A percentile compares a stretch with the other conserved stretches of the same genome.
Conservation (phyloP, 2,113 vertebrate species). For the Pangasianodon hypophthalmus region DNA sequence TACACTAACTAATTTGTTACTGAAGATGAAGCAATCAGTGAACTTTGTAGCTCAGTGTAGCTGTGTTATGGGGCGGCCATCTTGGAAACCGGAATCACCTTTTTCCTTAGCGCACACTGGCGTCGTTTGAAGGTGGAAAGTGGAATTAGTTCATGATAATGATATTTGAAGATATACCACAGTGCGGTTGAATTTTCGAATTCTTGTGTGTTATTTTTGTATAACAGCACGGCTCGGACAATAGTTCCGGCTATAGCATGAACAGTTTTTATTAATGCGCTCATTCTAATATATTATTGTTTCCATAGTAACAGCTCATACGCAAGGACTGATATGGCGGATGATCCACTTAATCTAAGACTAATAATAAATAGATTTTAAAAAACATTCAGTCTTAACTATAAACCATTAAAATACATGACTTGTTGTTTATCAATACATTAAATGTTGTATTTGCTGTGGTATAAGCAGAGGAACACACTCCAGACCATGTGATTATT, state of each 20-base stretch:
- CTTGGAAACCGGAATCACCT: neutral
- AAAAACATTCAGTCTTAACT: too few relatives aligned
- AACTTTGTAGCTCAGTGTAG: neutral
- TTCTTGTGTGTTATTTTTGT: neutral
- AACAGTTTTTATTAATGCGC: neutral
- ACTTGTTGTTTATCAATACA: too few relatives aligned
- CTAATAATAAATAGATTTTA: neutral
- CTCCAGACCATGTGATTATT: neutral
- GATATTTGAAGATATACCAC: neutral
- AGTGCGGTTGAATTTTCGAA: neutral
- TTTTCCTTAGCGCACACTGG: neutral
- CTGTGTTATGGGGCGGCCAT: neutral
- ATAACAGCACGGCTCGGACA: neutral
- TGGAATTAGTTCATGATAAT: neutral
- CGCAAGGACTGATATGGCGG: neutral
- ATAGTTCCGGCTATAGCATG: neutral
- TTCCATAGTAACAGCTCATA: too few relatives aligned
- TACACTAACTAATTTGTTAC: neutral
- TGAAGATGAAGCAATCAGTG: neutral
- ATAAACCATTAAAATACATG: too few relatives aligned
- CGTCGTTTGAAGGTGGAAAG: neutral
- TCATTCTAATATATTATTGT: too few relatives aligned
- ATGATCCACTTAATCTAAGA: neutral
- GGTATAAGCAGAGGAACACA: too few relatives aligned
- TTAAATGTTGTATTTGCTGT: too few relatives aligned